Evolutionary conservation across 2,888 invertebrate genomes (phyloP).

Genomic region (Synergus japonicus): DNA sequence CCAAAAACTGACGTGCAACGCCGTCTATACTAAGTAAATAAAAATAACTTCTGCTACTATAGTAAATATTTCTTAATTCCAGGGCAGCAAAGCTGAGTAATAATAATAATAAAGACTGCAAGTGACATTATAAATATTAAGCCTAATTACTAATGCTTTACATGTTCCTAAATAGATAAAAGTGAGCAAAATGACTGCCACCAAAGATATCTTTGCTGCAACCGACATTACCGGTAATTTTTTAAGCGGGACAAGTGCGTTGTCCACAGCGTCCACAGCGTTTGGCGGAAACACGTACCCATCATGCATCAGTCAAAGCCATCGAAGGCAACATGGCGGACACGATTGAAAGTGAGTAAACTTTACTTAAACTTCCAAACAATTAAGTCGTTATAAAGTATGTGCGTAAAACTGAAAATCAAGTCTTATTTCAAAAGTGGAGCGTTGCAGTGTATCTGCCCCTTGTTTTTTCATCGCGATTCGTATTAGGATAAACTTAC

Average conservation of each 20-base stretch:
- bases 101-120: no score
- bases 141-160: no score
- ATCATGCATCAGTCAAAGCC: constrained; percentile 68
- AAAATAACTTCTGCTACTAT: no score
- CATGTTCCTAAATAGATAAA: not conserved
- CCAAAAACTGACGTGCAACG: not conserved
- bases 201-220: not conserved
- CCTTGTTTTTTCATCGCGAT: constrained; percentile 25
- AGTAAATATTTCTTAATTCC: no score
- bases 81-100: no score
- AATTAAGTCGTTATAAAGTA: constrained; percentile 58
- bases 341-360: constrained; percentile 87
- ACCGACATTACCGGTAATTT: constrained; percentile 28
- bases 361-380: constrained; percentile 75
- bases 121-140: no score
- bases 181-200: not conserved
- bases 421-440: constrained; percentile 46
- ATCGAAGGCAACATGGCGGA: constrained; percentile 87
- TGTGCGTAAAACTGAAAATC: constrained; percentile 47
- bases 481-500: constrained; percentile 30
- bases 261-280: constrained; percentile 14
- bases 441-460: constrained; percentile 45
- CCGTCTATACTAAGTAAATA: not conserved
- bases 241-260: constrained; percentile 36
- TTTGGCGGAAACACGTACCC: constrained; percentile 27